Evolutionary conservation across 2,113 vertebrate species (phyloP), one percentile per base, ranked within the genome.

Genomic region (Gambusia affinis): DNA sequence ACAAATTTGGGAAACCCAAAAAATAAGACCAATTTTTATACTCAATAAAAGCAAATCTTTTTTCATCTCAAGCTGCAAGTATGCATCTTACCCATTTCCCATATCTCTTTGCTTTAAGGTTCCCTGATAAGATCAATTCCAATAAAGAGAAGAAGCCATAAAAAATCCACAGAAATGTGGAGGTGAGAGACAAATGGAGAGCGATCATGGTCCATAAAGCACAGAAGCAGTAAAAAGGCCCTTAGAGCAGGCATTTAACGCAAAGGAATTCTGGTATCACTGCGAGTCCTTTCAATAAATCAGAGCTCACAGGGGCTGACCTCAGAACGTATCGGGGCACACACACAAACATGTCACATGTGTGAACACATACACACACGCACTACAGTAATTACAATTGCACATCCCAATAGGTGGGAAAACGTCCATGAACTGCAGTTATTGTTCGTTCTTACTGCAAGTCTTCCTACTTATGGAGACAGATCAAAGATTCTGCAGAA

Each of bases 261-360:
- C 81, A 60, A 91, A 91, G 90, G 91, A 92, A 93, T 92, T 89
- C 88, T 87, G 82, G 80, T 88, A 88, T 92, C 89, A 84, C 70
- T 85, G 80, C 65, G 51, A 81, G 72, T 79, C 82, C 79, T 76
- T 85, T 88, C 87, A 90, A 87, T 92, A 93, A 93, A 93, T 93
- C 90, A 65, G 63, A 3, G 75, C 82, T 79, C 73, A 81, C 60
- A 4, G 64, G 60, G 35, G 78, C 39, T 78, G 82, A 79, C 81
- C 84, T 72, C 60, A 67, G n/a, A 47, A 83, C 72, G 83, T 83
- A 86, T 29, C 10, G 62, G 70, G 66, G 67, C 82, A 80, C 64
- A 27, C 60, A 39, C 72, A 82, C 69, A 75, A 81, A 69, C 65
- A 75, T 27, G 80, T n/a, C 7, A 24, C 51, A n/a, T n/a, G 51